A percentile compares a stretch with the other conserved stretches of the same genome.
Conservation (phyloP, 2,113 vertebrate genomes). For the Hyaena hyaena region DNA sequence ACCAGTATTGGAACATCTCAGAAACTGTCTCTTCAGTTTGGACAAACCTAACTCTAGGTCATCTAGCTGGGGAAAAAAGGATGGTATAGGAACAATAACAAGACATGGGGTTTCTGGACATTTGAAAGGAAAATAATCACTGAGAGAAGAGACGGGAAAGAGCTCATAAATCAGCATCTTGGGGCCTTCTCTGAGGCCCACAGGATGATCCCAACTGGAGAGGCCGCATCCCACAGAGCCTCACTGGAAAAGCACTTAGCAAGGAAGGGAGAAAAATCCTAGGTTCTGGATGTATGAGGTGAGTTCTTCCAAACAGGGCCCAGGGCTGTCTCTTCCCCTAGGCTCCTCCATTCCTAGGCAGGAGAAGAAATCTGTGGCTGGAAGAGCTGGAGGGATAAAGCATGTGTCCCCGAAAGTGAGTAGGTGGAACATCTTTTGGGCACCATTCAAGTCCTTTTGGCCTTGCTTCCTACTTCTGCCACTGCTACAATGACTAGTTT, state of each 20-base stretch:
- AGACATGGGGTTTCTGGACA: no score
- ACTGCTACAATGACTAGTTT: neutral
- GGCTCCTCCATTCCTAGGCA: neutral
- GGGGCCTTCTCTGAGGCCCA: neutral
- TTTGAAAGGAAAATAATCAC: neutral
- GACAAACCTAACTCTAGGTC: neutral
- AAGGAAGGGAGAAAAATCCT: neutral
- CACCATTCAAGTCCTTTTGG: neutral
- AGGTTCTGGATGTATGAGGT: neutral
- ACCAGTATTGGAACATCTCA: neutral
- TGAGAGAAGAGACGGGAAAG: neutral
- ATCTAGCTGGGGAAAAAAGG: neutral
- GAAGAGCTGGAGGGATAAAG: neutral
- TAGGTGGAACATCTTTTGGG: neutral
- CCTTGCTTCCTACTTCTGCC: neutral
- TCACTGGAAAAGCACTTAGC: neutral
- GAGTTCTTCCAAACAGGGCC: neutral
- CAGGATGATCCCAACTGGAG: neutral
- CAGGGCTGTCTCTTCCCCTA: neutral
- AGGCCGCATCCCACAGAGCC: neutral
- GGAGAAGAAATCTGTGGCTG: neutral
- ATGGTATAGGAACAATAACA: neutral
- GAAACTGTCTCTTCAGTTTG: neutral
- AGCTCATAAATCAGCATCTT: neutral
- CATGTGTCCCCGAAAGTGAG: neutral